These are phyloP conservation scores for Odontothrips loti DNA, from an alignment of 2,888 invertebrate species.

Conservation along the genomic window DNA sequence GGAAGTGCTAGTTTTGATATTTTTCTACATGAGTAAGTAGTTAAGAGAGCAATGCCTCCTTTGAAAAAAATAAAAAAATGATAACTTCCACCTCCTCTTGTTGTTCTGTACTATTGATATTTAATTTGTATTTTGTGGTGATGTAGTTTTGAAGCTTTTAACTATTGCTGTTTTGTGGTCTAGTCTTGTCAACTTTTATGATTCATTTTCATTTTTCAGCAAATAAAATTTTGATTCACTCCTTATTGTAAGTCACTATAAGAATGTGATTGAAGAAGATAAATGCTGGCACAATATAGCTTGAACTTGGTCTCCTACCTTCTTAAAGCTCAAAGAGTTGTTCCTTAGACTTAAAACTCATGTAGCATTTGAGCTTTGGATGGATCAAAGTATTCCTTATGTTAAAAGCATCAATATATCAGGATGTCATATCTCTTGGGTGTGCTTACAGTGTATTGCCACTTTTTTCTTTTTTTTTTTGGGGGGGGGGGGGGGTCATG, in stretches of 20 bases:
- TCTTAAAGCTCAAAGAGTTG: neutral
- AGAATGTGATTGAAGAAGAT: neutral
- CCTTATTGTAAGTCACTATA: neutral
- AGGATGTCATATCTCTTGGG: no score
- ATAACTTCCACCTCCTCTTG: constrained; percentile 10
- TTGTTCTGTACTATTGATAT: constrained; percentile 25
- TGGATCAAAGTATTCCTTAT: no score
- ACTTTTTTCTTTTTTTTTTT: no score
- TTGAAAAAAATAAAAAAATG: neutral
- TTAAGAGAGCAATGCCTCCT: constrained; percentile 1
- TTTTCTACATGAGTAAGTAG: constrained; percentile 4
- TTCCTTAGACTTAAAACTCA: neutral
- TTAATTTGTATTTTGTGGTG: constrained; percentile 5
- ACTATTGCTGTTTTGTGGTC: constrained; percentile 19
- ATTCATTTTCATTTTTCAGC: neutral
- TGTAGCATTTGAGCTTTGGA: no score
- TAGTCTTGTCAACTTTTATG: constrained; percentile 7
- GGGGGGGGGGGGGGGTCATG: no score
- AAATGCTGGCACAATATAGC: neutral
- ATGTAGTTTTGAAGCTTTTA: constrained; percentile 23
- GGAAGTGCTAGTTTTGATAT: constrained; percentile 25
- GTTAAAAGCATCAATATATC: no score
- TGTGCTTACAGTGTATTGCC: no score
- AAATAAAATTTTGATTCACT: neutral
- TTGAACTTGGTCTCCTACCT: neutral